A percentile compares a stretch with the other conserved stretches of the same genome.
Evolutionary conservation across 2,888 invertebrate species (phyloP).

Genomic region (Bombyx huttoni): DNA sequence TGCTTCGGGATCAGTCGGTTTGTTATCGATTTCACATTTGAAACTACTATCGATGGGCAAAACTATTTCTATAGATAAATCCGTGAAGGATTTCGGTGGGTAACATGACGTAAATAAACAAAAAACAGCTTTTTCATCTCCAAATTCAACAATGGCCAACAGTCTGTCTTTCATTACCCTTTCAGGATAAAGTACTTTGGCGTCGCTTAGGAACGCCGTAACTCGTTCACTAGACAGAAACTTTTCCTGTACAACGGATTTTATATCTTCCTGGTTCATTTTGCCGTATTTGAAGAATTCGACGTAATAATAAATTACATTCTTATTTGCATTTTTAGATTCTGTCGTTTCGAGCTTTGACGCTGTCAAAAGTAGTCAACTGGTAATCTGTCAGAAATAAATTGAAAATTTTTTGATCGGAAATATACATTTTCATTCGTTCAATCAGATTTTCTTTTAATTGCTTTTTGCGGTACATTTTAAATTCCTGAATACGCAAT

Average conservation of each 20-base stretch:
- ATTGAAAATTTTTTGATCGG: no score
- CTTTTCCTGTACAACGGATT: slow-evolving; percentile 62
- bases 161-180: slow-evolving; percentile 61
- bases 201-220: slow-evolving; percentile 56
- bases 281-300: slow-evolving; percentile 15
- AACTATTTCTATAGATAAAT: slow-evolving; percentile 84
- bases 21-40: slow-evolving; percentile 80
- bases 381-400: no score
- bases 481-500: no score
- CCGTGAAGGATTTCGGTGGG: slow-evolving; percentile 81
- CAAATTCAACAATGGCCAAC: slow-evolving; percentile 60
- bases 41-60: slow-evolving; percentile 86
- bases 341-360: no score
- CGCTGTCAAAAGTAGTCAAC: not conserved
- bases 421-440: no score
- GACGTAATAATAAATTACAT: not conserved
- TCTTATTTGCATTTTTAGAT: not conserved
- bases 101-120: slow-evolving; percentile 68
- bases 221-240: slow-evolving; percentile 62
- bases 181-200: slow-evolving; percentile 60
- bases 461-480: no score
- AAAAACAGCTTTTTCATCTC: slow-evolving; percentile 66
- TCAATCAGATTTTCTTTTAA: no score
- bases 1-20: slow-evolving; percentile 68
- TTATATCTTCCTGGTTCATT: slow-evolving; percentile 66